Evolutionary conservation across 2,797 vertebrate species (phyloP), one percentile per base, ranked within the genome.

Genomic region (Chelon labrosus): DNA sequence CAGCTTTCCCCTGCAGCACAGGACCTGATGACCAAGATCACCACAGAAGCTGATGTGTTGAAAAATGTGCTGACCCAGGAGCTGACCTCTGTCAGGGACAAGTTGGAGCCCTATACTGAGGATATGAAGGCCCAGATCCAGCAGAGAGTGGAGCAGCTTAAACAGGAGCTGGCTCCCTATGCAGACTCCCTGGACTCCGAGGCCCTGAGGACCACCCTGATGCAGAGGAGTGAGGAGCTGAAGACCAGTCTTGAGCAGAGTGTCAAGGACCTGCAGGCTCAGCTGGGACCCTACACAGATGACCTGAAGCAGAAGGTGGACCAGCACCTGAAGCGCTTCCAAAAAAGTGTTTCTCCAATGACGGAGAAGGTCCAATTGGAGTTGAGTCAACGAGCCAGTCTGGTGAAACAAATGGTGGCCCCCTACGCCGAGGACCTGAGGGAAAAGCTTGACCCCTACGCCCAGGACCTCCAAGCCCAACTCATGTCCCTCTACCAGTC

Each of bases 371-470:
- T 95, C 62, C 93, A 94, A 68, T 46, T 70, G 14, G 90, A 92
- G 82, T 75, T 95, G 55, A 85, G 46, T 27, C 89, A 93, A 51
- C 90, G 88, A 82, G 89, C 91, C 41, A 79, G 80, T 72, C 61
- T 82, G 65, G 88, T 95, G 55, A 94, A 93, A 57, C 91, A 94
- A 70, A 90, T 93, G 79, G 85, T 96, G 44, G 86, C 90, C 19
- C 94, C 95, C 50, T 95, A 95, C 0, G 93, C 94, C 27, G 95
- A 95, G 65, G 94, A 95, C 56, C 77, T 95, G 77, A 93, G 47
- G 58, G 90, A 88, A 42, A 94, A 91, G 65, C 85, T 96, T 27
- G 88, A 93, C 72, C 93, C 91, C 41, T 93, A 93, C 0, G 87
- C 94, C 10, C 90, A 94, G 64, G 91, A 95, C 83, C 87, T 95